Conservation (phyloP, 2,888 invertebrate species). For the Drymonia ruficornis region DNA sequence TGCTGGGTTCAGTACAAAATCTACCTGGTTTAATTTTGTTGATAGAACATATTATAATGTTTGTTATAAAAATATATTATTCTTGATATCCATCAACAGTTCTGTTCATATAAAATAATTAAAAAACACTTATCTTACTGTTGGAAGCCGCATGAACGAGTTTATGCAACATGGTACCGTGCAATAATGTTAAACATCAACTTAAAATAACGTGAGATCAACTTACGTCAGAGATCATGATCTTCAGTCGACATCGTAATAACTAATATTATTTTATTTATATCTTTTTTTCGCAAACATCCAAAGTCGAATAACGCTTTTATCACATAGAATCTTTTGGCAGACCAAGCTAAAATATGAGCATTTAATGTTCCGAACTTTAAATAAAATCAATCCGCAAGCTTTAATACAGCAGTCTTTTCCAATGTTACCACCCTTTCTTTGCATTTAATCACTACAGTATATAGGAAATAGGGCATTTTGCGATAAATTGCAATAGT, state of each 20-base stretch:
- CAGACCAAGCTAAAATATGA: slow-evolving; percentile 33
- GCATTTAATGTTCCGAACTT: slow-evolving; percentile 21
- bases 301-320: slow-evolving; percentile 19
- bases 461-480: slow-evolving; percentile 16
- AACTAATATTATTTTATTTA: slow-evolving; percentile 40
- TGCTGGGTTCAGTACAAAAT: neutral
- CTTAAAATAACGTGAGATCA: slow-evolving; percentile 75
- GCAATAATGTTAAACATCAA: slow-evolving; percentile 46
- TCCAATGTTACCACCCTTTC: slow-evolving; percentile 10
- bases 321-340: slow-evolving; percentile 34
- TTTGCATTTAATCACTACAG: slow-evolving; percentile 12
- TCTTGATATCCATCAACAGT: neutral
- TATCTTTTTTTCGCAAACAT: slow-evolving; percentile 28
- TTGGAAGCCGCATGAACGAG: slow-evolving; percentile 22
- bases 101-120: neutral
- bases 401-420: slow-evolving; percentile 17
- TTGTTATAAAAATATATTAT: neutral
- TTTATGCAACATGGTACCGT: slow-evolving; percentile 13
- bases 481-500: slow-evolving; percentile 9
- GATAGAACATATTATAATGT: neutral
- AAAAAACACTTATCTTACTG: neutral
- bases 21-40: neutral
- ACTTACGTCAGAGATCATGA: slow-evolving; percentile 73
- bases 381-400: slow-evolving; percentile 10
- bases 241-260: slow-evolving; percentile 66